phyloP scores from a whole-genome alignment of 2,797 vertebrate species.

The Trachops cirrhosus region DNA sequence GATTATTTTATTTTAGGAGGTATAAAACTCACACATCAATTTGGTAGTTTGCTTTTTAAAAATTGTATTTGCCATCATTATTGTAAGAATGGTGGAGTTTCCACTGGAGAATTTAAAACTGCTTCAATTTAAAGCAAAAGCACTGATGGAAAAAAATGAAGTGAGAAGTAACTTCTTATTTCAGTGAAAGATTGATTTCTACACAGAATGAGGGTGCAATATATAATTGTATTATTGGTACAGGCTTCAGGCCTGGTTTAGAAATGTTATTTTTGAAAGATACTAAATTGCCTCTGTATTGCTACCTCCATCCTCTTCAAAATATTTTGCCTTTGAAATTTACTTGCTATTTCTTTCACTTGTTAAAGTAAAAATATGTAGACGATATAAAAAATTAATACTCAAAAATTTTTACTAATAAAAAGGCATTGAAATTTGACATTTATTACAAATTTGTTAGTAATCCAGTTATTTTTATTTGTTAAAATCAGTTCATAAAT shows the following conservation, averaged over 20 bases:
- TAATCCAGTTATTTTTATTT: constrained; percentile 28
- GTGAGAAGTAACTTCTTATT: constrained; percentile 39
- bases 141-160: constrained; percentile 27
- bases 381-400: not conserved
- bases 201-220: constrained; percentile 30
- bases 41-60: constrained; percentile 43
- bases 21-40: constrained; percentile 7
- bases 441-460: not conserved
- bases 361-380: not conserved
- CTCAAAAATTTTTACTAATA: not conserved
- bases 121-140: constrained; percentile 38
- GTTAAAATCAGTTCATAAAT: not conserved
- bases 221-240: constrained; percentile 3
- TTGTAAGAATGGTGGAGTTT: constrained; percentile 37
- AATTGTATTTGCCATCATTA: not conserved
- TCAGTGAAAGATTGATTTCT: constrained; percentile 48
- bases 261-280: constrained; percentile 42
- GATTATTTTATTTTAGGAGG: not conserved
- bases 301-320: constrained; percentile 67
- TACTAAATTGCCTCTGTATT: constrained; percentile 58
- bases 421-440: not conserved
- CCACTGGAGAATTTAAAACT: not conserved
- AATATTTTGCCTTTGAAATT: constrained; percentile 58
- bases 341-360: constrained; percentile 23
- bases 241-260: constrained; percentile 16